Percentiles rank a stretch among this genome's conserved stretches.
Conservation (phyloP, 2,888 invertebrate genomes). For the Tenthredo notha region DNA sequence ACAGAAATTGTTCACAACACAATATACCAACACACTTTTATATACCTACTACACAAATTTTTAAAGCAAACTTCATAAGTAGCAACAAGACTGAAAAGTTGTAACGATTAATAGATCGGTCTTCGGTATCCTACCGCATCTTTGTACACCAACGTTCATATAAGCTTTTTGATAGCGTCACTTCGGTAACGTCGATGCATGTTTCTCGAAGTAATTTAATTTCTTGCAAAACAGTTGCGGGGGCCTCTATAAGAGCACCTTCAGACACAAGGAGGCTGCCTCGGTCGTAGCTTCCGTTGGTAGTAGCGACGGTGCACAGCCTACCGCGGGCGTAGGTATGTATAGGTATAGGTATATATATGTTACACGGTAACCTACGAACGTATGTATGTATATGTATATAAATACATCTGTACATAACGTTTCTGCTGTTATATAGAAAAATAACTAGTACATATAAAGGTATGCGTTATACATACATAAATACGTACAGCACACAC, state of each 20-base stretch:
- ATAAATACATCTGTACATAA: constrained; percentile 20
- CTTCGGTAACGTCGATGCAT: constrained; percentile 38
- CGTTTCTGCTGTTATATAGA: constrained; percentile 62
- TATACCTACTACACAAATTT: background rate
- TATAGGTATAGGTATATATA: constrained; percentile 1
- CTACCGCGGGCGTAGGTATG: constrained; percentile 40
- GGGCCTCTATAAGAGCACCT: constrained; percentile 32
- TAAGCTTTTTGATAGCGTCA: background rate
- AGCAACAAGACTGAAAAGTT: background rate
- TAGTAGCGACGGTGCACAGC: constrained; percentile 35
- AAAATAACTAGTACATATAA: constrained; percentile 64
- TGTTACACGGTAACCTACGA: background rate
- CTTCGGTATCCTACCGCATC: background rate
- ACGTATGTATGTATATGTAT: constrained; percentile 46
- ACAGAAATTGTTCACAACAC: background rate
- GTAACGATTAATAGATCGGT: constrained; percentile 19
- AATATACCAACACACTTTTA: background rate
- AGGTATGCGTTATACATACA: constrained; percentile 55
- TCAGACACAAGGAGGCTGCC: constrained; percentile 48
- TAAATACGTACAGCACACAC: constrained; percentile 58
- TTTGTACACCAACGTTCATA: background rate
- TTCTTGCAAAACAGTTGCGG: constrained; percentile 49
- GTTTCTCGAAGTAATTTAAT: constrained; percentile 51
- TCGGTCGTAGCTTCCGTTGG: constrained; percentile 51
- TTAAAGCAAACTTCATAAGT: background rate